Percentiles rank a stretch among this genome's conserved stretches.
phyloP scores from a whole-genome alignment of 2,113 vertebrate species.

The Heterochromis multidens region DNA sequence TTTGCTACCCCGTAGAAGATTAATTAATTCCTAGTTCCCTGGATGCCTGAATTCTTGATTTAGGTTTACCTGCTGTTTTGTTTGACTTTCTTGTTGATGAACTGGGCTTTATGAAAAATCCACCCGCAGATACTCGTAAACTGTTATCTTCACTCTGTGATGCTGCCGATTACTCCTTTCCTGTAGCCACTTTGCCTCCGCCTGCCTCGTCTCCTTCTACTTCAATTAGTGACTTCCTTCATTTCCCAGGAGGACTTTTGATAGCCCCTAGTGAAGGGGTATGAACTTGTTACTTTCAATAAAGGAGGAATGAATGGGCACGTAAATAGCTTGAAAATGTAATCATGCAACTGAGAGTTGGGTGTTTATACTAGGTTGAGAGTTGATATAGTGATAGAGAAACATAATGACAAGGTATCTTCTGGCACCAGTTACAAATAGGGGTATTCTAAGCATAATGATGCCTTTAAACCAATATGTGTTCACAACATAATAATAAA shows the following conservation, averaged over 20 bases:
- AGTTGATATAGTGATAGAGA: background rate
- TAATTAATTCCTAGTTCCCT: slow-evolving; percentile 8
- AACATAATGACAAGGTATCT: slow-evolving; percentile 19
- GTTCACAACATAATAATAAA: background rate
- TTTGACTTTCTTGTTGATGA: background rate
- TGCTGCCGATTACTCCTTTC: background rate
- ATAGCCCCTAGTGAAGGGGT: background rate
- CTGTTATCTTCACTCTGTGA: background rate
- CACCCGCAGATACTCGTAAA: background rate
- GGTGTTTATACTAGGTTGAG: slow-evolving; percentile 13
- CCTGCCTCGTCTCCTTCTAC: slow-evolving; percentile 6
- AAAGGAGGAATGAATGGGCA: slow-evolving; percentile 21
- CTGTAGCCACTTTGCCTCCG: background rate
- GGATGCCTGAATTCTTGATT: slow-evolving; percentile 13
- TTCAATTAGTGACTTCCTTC: slow-evolving; percentile 41
- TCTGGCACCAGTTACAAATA: slow-evolving; percentile 19
- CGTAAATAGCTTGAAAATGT: slow-evolving; percentile 25
- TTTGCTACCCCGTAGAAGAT: background rate
- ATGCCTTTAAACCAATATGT: background rate
- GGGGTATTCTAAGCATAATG: slow-evolving; percentile 4
- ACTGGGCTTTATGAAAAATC: background rate
- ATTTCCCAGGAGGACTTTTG: slow-evolving; percentile 32
- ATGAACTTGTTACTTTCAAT: slow-evolving; percentile 38
- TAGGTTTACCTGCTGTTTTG: background rate
- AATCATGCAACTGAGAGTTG: slow-evolving; percentile 20